Percentiles rank a stretch among this genome's conserved stretches.
Evolutionary conservation across 2,888 invertebrate genomes (phyloP).

Genomic region (Callosobruchus maculatus): DNA sequence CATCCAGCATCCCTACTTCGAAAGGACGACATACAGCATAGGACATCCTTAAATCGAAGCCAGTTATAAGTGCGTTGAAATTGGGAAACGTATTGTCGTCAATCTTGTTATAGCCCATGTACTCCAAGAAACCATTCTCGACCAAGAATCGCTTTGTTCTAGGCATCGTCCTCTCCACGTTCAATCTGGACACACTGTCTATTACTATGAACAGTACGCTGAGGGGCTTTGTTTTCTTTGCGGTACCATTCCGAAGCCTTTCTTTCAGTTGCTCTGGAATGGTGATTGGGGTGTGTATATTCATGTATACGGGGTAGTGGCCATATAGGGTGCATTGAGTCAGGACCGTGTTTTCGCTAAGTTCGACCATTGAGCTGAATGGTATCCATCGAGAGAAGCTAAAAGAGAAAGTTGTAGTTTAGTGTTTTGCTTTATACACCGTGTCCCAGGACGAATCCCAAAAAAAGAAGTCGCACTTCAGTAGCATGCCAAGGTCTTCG

Average conservation of each 20-base stretch:
- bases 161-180: constrained; percentile 73
- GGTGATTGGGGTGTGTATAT: constrained; percentile 53
- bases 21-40: constrained; percentile 52
- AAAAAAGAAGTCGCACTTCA: too few species aligned
- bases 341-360: constrained; percentile 21
- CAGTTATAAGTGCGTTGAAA: constrained; percentile 77
- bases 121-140: constrained; percentile 48
- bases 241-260: constrained; percentile 47
- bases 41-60: constrained; percentile 46
- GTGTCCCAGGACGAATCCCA: too few species aligned
- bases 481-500: too few species aligned
- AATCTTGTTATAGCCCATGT: constrained; percentile 57
- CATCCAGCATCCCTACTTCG: constrained; percentile 58
- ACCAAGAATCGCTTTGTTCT: constrained; percentile 65
- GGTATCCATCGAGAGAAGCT: constrained; percentile 12
- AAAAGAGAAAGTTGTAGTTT: constrained; percentile 2
- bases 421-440: too few species aligned
- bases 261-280: constrained; percentile 41
- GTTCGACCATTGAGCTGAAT: constrained; percentile 14
- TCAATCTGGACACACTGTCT: constrained; percentile 79
- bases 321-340: constrained; percentile 20
- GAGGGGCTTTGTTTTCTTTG: constrained; percentile 41
- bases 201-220: constrained; percentile 79
- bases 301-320: constrained; percentile 47
- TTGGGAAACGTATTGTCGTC: constrained; percentile 91